Conservation (phyloP, 1,140 invertebrate species). For the Ceratitis capitata region DNA sequence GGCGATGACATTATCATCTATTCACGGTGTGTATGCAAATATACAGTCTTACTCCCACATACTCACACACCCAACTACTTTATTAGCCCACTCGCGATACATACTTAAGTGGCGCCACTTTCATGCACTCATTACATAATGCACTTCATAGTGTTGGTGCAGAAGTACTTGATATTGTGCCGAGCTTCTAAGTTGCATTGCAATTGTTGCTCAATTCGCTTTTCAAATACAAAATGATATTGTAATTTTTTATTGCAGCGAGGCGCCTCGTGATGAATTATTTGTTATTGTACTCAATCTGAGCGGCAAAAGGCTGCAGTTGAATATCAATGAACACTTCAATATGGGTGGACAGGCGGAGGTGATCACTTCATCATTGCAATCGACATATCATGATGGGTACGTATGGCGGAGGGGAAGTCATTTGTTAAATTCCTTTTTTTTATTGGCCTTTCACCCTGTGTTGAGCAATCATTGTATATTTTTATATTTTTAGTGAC, state of each 20-base stretch:
- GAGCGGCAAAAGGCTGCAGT: constrained; percentile 1
- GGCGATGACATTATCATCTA: constrained; percentile 47
- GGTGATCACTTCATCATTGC: constrained; percentile 41
- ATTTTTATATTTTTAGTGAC: constrained; percentile 28
- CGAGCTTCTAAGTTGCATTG: neutral
- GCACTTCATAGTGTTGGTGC: neutral
- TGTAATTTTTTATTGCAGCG: neutral
- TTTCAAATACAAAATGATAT: neutral
- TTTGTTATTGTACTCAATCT: constrained; percentile 43
- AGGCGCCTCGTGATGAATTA: constrained; percentile 5
- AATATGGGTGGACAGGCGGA: constrained; percentile 70
- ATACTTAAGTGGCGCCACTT: neutral
- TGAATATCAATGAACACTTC: constrained; percentile 70
- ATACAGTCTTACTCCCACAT: constrained; percentile 5
- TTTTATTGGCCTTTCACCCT: neutral
- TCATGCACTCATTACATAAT: neutral
- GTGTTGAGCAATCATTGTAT: neutral
- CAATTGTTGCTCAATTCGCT: neutral
- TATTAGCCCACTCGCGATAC: neutral
- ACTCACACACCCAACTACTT: neutral
- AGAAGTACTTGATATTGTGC: neutral
- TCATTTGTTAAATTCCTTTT: neutral
- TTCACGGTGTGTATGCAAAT: constrained; percentile 5
- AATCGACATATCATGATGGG: constrained; percentile 42
- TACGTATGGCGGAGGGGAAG: neutral